Base-by-base conservation (phyloP, 2,888 invertebrate species). In the Andrena hattorfiana region DNA sequence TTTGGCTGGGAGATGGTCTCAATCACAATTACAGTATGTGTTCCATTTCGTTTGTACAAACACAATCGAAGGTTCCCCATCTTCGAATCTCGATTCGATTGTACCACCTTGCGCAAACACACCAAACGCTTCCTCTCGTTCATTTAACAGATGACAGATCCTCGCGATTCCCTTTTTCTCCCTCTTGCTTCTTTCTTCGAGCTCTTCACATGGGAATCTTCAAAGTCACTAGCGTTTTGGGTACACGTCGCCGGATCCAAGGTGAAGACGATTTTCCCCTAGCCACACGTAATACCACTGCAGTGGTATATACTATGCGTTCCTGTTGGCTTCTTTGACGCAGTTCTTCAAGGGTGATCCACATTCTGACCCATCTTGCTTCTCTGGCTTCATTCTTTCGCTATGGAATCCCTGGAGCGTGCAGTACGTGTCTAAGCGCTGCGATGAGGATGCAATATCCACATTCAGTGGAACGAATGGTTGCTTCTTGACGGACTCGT, bases 41-140 rank as follows among this genome's bases (percentile, higher is more conserved):
- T 64, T 30, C 63, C 30, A 30, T 16, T 54, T 51, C 32, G 49
- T 56, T 42, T 42, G 1, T 42, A 42, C 42, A 42, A 42, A 16
- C 42, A 16, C 42, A 42, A 42, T 42, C 42, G 16, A 42, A 20
- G 20, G 51, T 10, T 26, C 51, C 7, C 5, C 10, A 32, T 62
- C 62, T 62, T 32, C n/a, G 26, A 63, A 60, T 60, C 51, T 59
- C 63, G 63, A 67, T 49, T 30, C 73, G 49, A 64, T 42, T 42
- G 13, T 16, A 30, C 63, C 82, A 74, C 85, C 69, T 13, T 75
- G 77, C 54, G 69, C 51, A 66, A 83, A 84, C 71, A 74, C 42
- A 42, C 42, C 42, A 4, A 42, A 60, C 30, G n/a, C 35, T 54
- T 49, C 54, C 51, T 23, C 49, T 23, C 35, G 67, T 70, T 49